A percentile compares a stretch with the other conserved stretches of the same genome.
Evolutionary conservation across 2,113 vertebrate genomes (phyloP).

Genomic region (Burhinus oedicnemus): DNA sequence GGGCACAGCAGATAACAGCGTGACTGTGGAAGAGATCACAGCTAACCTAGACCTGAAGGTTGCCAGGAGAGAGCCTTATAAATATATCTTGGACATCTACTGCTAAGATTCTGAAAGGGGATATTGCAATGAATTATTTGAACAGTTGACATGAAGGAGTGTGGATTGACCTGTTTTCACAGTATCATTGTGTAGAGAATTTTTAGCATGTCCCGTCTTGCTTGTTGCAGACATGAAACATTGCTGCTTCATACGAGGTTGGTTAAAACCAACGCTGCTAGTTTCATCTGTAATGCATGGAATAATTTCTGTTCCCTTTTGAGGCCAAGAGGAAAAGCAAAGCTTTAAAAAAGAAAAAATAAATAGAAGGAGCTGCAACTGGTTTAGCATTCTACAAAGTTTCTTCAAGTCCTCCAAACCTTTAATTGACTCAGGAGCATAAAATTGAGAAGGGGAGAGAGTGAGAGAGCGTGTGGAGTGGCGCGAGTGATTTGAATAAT

Average conservation of each 20-base stretch:
- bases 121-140: background rate
- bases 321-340: slow-evolving; percentile 22
- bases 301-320: background rate
- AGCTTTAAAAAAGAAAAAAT: background rate
- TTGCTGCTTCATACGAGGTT: fast-evolving
- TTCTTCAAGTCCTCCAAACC: slow-evolving; percentile 54
- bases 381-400: slow-evolving; percentile 65
- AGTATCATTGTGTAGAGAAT: fast-evolving
- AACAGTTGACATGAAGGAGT: background rate
- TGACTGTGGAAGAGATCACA: background rate
- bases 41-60: background rate
- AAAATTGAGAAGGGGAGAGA: slow-evolving; percentile 54
- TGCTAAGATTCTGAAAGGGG: background rate
- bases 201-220: background rate
- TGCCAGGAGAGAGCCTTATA: background rate
- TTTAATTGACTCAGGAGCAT: slow-evolving; percentile 71
- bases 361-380: slow-evolving; percentile 9
- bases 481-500: slow-evolving; percentile 81
- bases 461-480: slow-evolving; percentile 46
- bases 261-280: fast-evolving
- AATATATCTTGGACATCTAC: background rate
- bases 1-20: background rate
- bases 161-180: background rate
- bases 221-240: background rate
- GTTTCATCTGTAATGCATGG: background rate